A percentile compares a stretch with the other conserved stretches of the same genome.
phyloP scores from a whole-genome alignment of 2,888 invertebrate species.

The Quadroppia sp. region DNA sequence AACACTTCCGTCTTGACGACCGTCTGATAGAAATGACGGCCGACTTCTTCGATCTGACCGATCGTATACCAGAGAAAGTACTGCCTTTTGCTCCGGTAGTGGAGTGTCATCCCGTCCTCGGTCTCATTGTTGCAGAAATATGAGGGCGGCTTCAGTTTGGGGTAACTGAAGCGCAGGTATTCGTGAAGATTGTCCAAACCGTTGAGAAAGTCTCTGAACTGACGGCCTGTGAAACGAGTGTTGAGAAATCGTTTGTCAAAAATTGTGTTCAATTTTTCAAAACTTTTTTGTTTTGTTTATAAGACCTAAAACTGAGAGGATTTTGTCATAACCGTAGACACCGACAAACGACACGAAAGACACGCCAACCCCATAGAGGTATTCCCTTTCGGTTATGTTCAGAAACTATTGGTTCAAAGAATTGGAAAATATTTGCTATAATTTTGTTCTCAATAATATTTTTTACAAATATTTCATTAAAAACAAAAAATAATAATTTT shows the following conservation, averaged over 20 bases:
- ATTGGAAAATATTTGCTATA: too few relatives aligned
- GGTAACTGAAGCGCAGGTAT: constrained; percentile 92
- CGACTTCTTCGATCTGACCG: constrained; percentile 70
- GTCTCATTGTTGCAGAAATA: constrained; percentile 97
- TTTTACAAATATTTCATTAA: too few relatives aligned
- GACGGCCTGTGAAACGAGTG: constrained; percentile 56
- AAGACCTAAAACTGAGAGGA: constrained; percentile 76
- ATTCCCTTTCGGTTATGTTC: constrained; percentile 77
- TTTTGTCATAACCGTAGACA: constrained; percentile 90
- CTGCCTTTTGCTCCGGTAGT: constrained; percentile 84
- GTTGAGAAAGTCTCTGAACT: constrained; percentile 92
- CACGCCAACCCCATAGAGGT: constrained; percentile 91
- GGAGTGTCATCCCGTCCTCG: constrained; percentile 81
- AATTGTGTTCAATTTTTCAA: too few relatives aligned
- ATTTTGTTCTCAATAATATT: too few relatives aligned
- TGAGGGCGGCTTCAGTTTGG: constrained; percentile 81
- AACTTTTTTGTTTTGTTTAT: too few relatives aligned
- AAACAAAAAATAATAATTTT: too few relatives aligned
- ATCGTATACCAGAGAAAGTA: constrained; percentile 96
- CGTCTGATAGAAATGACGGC: constrained; percentile 84
- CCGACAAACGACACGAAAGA: constrained; percentile 89
- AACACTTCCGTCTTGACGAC: constrained; percentile 87
- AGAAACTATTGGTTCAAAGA: constrained; percentile 64
- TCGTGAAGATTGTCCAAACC: constrained; percentile 93
- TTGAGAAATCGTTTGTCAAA: background rate